A percentile compares a stretch with the other conserved stretches of the same genome.
phyloP scores from a whole-genome alignment of 2,113 vertebrate genomes.

The Prunella fulvescens region DNA sequence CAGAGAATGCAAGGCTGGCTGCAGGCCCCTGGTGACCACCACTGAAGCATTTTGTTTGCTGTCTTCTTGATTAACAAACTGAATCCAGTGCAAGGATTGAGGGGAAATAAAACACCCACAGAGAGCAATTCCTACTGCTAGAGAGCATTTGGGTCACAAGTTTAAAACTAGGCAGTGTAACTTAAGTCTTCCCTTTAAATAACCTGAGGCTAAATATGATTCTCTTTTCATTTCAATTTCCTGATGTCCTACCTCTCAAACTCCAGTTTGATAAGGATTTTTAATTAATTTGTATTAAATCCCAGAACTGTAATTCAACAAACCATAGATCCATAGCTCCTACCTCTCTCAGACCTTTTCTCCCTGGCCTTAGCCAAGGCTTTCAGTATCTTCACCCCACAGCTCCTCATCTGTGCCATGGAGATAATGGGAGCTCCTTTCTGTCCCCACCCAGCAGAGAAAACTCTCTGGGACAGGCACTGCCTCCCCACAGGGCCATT shows the following conservation, averaged over 20 bases:
- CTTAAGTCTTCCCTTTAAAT: neutral
- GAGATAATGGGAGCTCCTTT: neutral
- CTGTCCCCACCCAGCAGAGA: neutral
- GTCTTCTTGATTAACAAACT: conserved; percentile 3
- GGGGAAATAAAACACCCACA: neutral
- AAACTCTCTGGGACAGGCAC: neutral
- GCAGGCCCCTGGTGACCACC: neutral
- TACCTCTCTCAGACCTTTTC: neutral
- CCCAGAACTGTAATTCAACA: neutral
- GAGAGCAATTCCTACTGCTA: neutral
- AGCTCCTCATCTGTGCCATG: neutral
- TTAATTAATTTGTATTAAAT: neutral
- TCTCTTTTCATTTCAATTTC: neutral
- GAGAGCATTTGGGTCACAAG: neutral
- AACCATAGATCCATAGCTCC: neutral
- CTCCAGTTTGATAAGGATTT: neutral
- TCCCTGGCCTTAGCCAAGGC: neutral
- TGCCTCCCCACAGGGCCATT: neutral
- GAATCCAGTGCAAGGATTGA: neutral
- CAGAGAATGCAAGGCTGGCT: neutral
- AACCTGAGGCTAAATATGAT: neutral
- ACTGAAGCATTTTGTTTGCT: neutral
- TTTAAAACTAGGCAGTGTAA: neutral
- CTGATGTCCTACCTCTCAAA: neutral
- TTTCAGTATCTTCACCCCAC: neutral